A percentile compares a stretch with the other conserved stretches of the same genome.
Evolutionary conservation across 2,797 vertebrate genomes (phyloP).

Genomic region (Peromyscus aztecus): DNA sequence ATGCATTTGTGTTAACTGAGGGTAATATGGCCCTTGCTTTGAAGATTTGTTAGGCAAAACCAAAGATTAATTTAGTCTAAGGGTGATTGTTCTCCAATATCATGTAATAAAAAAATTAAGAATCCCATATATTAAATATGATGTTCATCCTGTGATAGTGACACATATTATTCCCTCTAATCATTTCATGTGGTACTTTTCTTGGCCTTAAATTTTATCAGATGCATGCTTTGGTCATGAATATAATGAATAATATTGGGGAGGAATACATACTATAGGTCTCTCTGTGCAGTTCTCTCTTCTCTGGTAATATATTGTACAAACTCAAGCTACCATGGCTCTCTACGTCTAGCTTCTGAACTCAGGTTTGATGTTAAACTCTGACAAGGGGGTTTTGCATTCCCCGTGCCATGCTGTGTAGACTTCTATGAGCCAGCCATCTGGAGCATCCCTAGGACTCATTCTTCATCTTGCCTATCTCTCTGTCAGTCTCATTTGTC

Average conservation of each 20-base stretch:
- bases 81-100: neutral
- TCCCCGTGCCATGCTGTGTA: neutral
- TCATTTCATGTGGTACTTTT: neutral
- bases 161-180: neutral
- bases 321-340: neutral
- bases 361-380: neutral
- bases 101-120: neutral
- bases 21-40: neutral
- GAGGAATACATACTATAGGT: neutral
- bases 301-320: neutral
- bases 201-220: conserved; percentile 16
- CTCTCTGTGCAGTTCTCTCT: neutral
- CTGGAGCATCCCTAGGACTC: neutral
- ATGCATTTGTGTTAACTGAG: neutral
- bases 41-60: neutral
- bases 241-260: neutral
- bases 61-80: neutral
- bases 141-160: neutral
- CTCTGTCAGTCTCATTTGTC: neutral
- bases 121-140: neutral
- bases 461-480: neutral
- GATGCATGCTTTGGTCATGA: neutral
- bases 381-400: neutral
- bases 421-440: neutral
- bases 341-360: neutral